A percentile compares a stretch with the other conserved stretches of the same genome.
These are phyloP conservation scores for Epirrita christyi DNA, from an alignment of 2,888 invertebrate genomes.

Conservation along the genomic window DNA sequence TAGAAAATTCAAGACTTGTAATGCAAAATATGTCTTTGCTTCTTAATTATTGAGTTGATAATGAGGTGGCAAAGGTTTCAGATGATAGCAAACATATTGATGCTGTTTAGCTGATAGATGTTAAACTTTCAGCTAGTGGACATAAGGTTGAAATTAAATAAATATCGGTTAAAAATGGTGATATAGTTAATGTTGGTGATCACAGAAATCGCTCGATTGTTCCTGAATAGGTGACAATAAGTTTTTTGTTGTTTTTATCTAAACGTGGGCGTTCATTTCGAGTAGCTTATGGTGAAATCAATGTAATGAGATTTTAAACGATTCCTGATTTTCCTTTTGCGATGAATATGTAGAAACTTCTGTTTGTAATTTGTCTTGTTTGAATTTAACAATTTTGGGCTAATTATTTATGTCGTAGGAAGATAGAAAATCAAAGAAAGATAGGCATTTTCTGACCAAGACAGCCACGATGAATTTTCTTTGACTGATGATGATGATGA, in stretches of 20 bases:
- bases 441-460: no score
- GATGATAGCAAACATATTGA: conserved; percentile 28
- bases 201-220: conserved; percentile 74
- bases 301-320: conserved; percentile 74
- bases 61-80: conserved; percentile 40
- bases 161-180: not conserved
- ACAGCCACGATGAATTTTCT: no score
- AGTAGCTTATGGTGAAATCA: conserved; percentile 77
- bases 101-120: conserved; percentile 11
- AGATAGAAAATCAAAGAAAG: no score
- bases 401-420: no score
- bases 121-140: conserved; percentile 24
- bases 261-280: conserved; percentile 68
- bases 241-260: conserved; percentile 63
- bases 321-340: conserved; percentile 58
- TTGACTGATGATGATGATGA: no score
- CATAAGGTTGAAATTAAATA: conserved; percentile 36
- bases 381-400: no score
- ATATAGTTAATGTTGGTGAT: conserved; percentile 43
- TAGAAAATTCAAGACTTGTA: conserved; percentile 47
- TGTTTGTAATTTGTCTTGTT: no score
- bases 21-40: conserved; percentile 54
- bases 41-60: conserved; percentile 53
- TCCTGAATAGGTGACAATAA: conserved; percentile 79
- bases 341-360: no score